A percentile compares a stretch with the other conserved stretches of the same genome.
These are phyloP conservation scores for Sebastes ruberrimus DNA, from an alignment of 2,797 vertebrate species.

Conservation along the genomic window DNA sequence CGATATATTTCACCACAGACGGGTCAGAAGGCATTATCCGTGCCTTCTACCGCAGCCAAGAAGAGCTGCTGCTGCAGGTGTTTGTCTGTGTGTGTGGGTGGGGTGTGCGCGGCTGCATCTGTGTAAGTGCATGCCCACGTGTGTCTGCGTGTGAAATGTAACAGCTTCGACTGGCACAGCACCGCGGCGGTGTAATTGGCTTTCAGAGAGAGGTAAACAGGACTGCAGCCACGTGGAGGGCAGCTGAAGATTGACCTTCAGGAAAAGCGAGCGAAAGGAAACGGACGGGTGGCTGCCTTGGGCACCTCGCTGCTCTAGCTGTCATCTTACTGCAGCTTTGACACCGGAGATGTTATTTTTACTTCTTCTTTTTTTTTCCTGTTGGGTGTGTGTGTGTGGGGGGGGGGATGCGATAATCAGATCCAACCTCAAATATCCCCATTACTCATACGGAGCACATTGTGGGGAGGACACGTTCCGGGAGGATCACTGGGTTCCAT, in stretches of 20 bases:
- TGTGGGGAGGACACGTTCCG: constrained; percentile 64
- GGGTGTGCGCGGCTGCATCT: constrained; percentile 19
- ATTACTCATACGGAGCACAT: constrained; percentile 60
- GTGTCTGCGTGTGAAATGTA: constrained; percentile 60
- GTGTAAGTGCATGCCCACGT: constrained; percentile 41
- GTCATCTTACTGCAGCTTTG: constrained; percentile 66
- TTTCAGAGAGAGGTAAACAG: constrained; percentile 82
- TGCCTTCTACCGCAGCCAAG: constrained; percentile 47
- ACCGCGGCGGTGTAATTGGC: constrained; percentile 77
- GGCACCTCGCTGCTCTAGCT: constrained; percentile 70
- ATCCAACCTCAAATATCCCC: constrained; percentile 53
- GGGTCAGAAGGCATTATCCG: constrained; percentile 64
- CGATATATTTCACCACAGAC: constrained; percentile 70
- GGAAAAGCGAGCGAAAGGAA: constrained; percentile 44
- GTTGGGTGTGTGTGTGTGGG: background rate
- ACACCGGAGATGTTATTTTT: constrained; percentile 59
- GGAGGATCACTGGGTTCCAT: constrained; percentile 69
- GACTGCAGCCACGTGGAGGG: constrained; percentile 67
- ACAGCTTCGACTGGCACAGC: constrained; percentile 62
- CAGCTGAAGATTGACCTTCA: constrained; percentile 82
- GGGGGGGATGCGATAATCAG: constrained; percentile 50
- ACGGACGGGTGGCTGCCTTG: constrained; percentile 62
- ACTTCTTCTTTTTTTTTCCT: background rate
- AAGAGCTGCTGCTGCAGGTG: constrained; percentile 67
- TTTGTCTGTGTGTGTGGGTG: constrained; percentile 45